These are phyloP conservation scores for Hoplostethus mediterraneus DNA, from an alignment of 2,797 vertebrate species.

Conservation along the genomic window DNA sequence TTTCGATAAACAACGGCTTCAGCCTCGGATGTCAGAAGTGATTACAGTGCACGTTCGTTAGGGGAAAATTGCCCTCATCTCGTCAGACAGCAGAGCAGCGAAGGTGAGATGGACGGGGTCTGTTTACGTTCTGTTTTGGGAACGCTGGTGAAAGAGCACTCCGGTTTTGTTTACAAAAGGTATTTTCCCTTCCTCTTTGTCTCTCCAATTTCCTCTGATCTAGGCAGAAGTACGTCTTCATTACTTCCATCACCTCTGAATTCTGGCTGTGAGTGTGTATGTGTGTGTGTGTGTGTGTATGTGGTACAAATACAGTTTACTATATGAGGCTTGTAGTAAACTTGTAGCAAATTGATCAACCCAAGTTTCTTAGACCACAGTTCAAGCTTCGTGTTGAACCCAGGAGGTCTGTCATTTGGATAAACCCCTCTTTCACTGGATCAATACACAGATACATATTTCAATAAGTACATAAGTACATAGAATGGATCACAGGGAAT, in stretches of 20 bases:
- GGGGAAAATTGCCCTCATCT: constrained; percentile 31
- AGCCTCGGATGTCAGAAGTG: constrained; percentile 61
- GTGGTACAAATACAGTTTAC: not conserved
- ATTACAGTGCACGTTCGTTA: constrained; percentile 57
- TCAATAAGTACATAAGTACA: not conserved
- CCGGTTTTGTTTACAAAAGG: constrained; percentile 36
- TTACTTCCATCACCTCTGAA: constrained; percentile 27
- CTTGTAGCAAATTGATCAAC: too few species aligned
- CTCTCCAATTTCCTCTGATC: constrained; percentile 28
- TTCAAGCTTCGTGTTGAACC: too few species aligned
- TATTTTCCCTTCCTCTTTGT: not conserved
- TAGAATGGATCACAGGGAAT: constrained; percentile 31
- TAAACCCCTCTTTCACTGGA: constrained; percentile 28
- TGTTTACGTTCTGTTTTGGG: constrained; percentile 60
- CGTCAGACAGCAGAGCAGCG: constrained; percentile 53
- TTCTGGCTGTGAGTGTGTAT: constrained; percentile 5
- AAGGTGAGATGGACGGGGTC: constrained; percentile 31
- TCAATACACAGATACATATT: constrained; percentile 27
- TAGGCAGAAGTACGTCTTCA: not conserved
- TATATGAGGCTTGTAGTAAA: too few species aligned
- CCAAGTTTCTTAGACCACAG: too few species aligned
- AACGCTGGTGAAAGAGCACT: constrained; percentile 29
- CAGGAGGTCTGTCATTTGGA: not conserved
- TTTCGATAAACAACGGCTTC: constrained; percentile 65
- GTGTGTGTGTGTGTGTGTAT: constrained; percentile 3